A percentile compares a stretch with the other conserved stretches of the same genome.
Conservation (phyloP, 1,140 invertebrate species). For the Drosophila littoralis region DNA sequence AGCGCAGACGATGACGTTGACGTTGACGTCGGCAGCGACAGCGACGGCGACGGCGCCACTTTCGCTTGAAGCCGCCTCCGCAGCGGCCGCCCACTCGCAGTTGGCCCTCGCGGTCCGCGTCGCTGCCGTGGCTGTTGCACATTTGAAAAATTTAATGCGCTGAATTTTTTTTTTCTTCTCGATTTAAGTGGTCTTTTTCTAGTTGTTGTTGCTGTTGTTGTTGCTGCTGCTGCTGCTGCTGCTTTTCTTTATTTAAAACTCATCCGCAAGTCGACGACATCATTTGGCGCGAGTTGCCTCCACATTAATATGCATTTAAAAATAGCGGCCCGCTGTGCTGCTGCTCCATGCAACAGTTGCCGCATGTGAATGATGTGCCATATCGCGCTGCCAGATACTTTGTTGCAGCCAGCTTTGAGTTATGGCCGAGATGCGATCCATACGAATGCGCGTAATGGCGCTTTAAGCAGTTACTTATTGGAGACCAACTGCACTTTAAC, state of each 20-base stretch:
- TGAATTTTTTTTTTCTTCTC: constrained; percentile 21
- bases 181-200: constrained; percentile 65
- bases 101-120: constrained; percentile 26
- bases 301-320: constrained; percentile 74
- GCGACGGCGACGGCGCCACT: constrained; percentile 51
- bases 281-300: constrained; percentile 62
- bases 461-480: constrained; percentile 23
- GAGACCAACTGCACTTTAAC: constrained; percentile 20
- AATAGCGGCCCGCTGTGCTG: constrained; percentile 51
- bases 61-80: constrained; percentile 52
- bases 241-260: constrained; percentile 76
- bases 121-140: constrained; percentile 32
- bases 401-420: constrained; percentile 26
- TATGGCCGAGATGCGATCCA: constrained; percentile 13
- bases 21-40: constrained; percentile 26
- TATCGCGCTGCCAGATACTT: constrained; percentile 27
- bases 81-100: constrained; percentile 50
- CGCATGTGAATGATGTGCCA: constrained; percentile 63
- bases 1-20: constrained; percentile 37
- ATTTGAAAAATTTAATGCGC: constrained; percentile 71
- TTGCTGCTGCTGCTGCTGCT: constrained; percentile 20
- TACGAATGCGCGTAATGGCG: background rate
- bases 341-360: constrained; percentile 34
- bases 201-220: constrained; percentile 37
- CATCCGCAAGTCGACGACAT: constrained; percentile 76